phyloP scores from a whole-genome alignment of 2,888 invertebrate species.

The Ptilodon capucinus region DNA sequence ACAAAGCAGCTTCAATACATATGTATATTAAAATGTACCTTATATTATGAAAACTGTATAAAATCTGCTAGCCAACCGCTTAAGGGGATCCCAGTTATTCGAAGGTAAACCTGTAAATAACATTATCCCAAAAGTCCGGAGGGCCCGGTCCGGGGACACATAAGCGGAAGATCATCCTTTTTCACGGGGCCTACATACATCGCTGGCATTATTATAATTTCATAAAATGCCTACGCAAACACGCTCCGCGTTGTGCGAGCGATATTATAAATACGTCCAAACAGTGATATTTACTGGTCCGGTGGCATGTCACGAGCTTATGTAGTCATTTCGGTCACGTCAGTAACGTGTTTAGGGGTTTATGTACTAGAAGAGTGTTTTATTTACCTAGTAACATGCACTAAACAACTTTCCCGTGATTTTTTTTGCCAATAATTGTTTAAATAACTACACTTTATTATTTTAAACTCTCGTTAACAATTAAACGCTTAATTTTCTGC shows the following conservation, averaged over 20 bases:
- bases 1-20: not conserved
- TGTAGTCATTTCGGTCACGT: constrained; percentile 38
- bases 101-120: constrained; percentile 38
- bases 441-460: too few species aligned
- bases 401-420: too few species aligned
- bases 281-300: constrained; percentile 3
- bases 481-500: too few species aligned
- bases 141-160: constrained; percentile 28
- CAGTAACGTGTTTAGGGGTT: too few species aligned
- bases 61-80: constrained; percentile 12
- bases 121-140: constrained; percentile 34
- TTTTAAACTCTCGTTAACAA: too few species aligned
- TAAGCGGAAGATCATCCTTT: constrained; percentile 44
- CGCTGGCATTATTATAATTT: constrained; percentile 38
- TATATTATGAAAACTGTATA: constrained; percentile 15
- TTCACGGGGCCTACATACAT: constrained; percentile 22
- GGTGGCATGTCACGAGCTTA: constrained; percentile 34
- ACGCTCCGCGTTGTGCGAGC: constrained; percentile 3
- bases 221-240: constrained; percentile 25
- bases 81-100: constrained; percentile 27
- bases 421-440: too few species aligned
- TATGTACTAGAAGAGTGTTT: too few species aligned
- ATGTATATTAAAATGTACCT: constrained; percentile 3
- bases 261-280: not conserved
- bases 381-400: too few species aligned